Conservation (phyloP, 2,888 invertebrate genomes). For the Sinotaia quadrata region DNA sequence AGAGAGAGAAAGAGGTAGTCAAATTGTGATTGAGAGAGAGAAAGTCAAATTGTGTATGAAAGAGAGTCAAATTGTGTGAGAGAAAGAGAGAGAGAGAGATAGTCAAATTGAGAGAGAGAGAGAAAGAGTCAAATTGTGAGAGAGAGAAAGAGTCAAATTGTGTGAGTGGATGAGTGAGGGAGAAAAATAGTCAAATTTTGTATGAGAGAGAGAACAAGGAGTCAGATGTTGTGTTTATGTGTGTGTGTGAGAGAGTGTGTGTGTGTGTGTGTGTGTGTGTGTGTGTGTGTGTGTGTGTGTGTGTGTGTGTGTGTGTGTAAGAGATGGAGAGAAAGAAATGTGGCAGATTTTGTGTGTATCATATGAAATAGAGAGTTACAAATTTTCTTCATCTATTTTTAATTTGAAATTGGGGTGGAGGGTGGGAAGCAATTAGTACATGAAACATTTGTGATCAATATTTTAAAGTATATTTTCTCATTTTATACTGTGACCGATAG, state of each 20-base stretch:
- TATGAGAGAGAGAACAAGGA: neutral
- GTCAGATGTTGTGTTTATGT: constrained; percentile 3
- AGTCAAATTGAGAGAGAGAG: neutral
- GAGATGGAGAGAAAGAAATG: neutral
- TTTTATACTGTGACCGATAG: no score
- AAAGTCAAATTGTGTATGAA: neutral
- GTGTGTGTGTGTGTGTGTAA: neutral
- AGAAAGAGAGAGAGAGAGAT: constrained; percentile 10
- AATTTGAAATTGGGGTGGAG: no score
- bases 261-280: constrained; percentile 9
- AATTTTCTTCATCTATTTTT: no score
- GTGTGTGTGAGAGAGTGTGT: neutral
- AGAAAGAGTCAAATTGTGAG: neutral
- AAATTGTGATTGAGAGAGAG: neutral
- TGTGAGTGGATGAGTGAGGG: neutral
- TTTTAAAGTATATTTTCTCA: no score
- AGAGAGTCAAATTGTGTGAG: neutral
- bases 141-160: neutral
- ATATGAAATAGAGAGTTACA: no score
- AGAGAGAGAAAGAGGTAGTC: constrained; percentile 15
- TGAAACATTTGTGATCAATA: no score
- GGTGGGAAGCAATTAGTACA: no score
- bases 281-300: constrained; percentile 7
- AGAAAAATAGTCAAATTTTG: neutral
- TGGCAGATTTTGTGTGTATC: no score